A percentile compares a stretch with the other conserved stretches of the same genome.
phyloP scores from a whole-genome alignment of 2,797 vertebrate genomes.

The Pelochelys cantorii region DNA sequence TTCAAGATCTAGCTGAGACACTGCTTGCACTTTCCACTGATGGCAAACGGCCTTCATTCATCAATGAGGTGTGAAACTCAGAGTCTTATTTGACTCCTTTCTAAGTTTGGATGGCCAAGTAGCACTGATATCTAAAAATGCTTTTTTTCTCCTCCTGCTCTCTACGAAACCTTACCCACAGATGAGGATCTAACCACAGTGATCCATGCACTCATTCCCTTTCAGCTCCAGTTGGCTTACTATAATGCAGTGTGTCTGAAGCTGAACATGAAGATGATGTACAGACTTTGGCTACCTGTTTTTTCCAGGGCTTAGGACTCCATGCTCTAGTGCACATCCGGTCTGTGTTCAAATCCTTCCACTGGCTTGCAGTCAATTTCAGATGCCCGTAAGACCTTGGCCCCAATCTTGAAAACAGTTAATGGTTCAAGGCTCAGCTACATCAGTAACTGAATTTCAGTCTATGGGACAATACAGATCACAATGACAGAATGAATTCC shows the following conservation, averaged over 20 bases:
- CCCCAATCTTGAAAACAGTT: background rate
- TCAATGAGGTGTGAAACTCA: background rate
- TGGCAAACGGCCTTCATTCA: background rate
- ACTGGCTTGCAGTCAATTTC: background rate
- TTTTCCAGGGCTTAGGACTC: background rate
- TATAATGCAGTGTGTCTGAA: background rate
- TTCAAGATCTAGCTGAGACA: background rate
- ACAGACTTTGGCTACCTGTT: background rate
- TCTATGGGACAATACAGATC: background rate
- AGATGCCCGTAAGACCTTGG: background rate
- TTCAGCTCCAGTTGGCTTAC: background rate
- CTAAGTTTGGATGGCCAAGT: background rate
- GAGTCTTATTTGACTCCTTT: rapidly evolving
- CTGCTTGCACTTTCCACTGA: background rate
- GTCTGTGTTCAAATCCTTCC: background rate
- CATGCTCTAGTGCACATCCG: background rate
- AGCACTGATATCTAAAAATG: constrained; percentile 7
- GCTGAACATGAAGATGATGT: background rate
- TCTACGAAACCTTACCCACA: background rate
- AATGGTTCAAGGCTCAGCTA: background rate
- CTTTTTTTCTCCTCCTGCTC: background rate
- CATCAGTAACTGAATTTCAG: background rate
- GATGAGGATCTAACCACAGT: background rate
- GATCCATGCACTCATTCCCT: background rate
- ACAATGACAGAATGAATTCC: background rate